A percentile compares a stretch with the other conserved stretches of the same genome.
Conservation (phyloP, 64 coral and sea anemone genomes). For the Montipora foliosa region DNA sequence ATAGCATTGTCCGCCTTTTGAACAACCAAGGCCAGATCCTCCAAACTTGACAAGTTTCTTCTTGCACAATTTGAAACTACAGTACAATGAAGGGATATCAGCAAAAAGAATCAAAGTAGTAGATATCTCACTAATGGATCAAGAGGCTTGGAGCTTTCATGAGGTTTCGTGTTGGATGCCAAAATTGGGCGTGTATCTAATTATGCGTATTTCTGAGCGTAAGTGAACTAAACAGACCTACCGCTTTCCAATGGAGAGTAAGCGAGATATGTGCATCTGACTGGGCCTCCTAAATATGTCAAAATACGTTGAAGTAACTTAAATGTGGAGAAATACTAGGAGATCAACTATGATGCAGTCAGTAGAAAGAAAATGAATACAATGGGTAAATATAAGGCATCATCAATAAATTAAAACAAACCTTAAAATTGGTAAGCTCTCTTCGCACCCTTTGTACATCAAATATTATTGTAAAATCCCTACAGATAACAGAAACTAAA, state of each 20-base stretch:
- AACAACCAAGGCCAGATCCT: no score
- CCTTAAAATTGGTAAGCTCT: conserved; percentile 26
- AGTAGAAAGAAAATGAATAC: background rate
- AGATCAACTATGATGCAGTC: background rate
- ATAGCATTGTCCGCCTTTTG: no score
- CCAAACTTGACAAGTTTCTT: no score
- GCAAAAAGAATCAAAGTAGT: no score
- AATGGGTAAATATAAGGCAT: background rate
- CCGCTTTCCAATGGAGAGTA: conserved; percentile 42
- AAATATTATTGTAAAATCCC: conserved; percentile 30
- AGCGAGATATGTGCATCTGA: conserved; percentile 3
- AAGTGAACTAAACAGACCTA: background rate
- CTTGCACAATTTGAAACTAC: no score
- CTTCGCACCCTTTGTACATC: background rate
- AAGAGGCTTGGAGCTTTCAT: no score
- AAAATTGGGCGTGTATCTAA: no score
- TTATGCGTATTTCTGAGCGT: no score
- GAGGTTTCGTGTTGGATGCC: no score
- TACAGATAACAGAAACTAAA: background rate
- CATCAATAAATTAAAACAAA: background rate
- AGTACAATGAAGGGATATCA: no score
- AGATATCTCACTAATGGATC: no score
- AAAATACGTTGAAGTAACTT: background rate
- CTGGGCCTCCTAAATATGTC: background rate
- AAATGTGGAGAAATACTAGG: background rate